These are phyloP conservation scores for Urosaurus nigricauda DNA, from an alignment of 2,797 vertebrate genomes.

Conservation along the genomic window DNA sequence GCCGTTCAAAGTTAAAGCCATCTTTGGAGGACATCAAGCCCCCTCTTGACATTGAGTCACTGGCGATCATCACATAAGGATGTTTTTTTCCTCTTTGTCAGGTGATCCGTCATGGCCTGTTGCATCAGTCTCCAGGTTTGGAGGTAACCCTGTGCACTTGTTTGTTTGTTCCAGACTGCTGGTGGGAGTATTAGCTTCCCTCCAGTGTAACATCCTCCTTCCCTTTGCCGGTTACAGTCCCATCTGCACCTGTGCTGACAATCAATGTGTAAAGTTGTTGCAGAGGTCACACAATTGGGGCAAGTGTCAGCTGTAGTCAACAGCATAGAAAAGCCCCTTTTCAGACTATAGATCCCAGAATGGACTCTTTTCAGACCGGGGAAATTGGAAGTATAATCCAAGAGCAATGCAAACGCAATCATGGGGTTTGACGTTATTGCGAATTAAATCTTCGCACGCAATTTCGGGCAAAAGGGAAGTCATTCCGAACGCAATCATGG, in stretches of 20 bases:
- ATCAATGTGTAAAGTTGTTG: background rate
- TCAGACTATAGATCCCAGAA: too few relatives aligned
- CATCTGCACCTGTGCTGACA: background rate
- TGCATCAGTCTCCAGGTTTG: background rate
- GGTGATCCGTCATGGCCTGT: background rate
- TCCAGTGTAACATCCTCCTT: background rate
- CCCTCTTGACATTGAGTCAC: slow-evolving; percentile 17
- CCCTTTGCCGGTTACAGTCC: background rate
- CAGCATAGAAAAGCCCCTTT: too few relatives aligned
- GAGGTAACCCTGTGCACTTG: background rate
- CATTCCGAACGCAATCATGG: too few relatives aligned
- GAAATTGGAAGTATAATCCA: too few relatives aligned
- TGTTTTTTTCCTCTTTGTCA: background rate
- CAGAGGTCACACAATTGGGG: background rate
- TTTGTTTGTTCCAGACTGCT: background rate
- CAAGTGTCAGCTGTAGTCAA: background rate
- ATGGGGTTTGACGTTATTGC: too few relatives aligned
- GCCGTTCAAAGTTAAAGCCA: slow-evolving; percentile 32
- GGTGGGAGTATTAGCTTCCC: background rate
- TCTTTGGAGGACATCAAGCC: background rate
- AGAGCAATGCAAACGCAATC: too few relatives aligned
- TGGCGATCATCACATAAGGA: background rate
- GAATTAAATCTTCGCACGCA: too few relatives aligned
- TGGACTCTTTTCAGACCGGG: too few relatives aligned
- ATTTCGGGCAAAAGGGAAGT: too few relatives aligned